Conservation (phyloP, 1,140 invertebrate species). For the Charaxes varanes region DNA sequence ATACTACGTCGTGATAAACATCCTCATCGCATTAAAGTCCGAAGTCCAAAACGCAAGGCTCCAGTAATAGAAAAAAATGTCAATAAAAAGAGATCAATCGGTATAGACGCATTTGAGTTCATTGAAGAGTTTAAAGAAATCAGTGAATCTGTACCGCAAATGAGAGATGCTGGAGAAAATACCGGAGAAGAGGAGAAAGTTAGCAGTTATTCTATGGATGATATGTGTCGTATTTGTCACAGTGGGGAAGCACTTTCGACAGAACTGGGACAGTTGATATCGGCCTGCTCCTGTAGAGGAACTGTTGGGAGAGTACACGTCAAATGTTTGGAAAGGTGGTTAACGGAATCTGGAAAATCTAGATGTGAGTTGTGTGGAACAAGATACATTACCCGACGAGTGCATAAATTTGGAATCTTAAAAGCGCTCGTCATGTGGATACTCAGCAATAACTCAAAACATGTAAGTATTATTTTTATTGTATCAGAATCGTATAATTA, state of each 20-base stretch:
- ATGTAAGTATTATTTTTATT: constrained; percentile 62
- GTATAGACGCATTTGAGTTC: constrained; percentile 28
- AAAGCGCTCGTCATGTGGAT: constrained; percentile 74
- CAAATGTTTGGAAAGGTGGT: constrained; percentile 81
- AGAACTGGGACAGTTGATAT: constrained; percentile 49
- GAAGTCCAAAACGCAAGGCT: constrained; percentile 46
- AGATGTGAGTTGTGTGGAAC: constrained; percentile 77
- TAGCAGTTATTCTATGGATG: constrained; percentile 41
- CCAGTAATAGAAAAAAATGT: constrained; percentile 22
- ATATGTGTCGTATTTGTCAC: constrained; percentile 66
- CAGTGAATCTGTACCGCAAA: constrained; percentile 10
- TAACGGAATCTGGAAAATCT: constrained; percentile 77
- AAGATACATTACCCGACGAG: constrained; percentile 71
- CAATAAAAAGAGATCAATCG: constrained; percentile 23
- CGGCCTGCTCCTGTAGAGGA: constrained; percentile 77
- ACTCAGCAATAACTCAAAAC: constrained; percentile 73
- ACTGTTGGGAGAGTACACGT: constrained; percentile 80
- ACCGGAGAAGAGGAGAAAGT: constrained; percentile 28
- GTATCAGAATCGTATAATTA: too few relatives aligned
- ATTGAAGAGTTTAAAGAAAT: constrained; percentile 17
- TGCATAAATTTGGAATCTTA: constrained; percentile 72
- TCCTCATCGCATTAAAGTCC: constrained; percentile 50
- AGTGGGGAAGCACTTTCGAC: constrained; percentile 40
- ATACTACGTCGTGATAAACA: constrained; percentile 30
- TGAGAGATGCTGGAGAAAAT: constrained; percentile 19